Evolutionary conservation across 2,888 invertebrate species (phyloP), one percentile per base, ranked within the genome.

Genomic region (Salpingus planirostris): DNA sequence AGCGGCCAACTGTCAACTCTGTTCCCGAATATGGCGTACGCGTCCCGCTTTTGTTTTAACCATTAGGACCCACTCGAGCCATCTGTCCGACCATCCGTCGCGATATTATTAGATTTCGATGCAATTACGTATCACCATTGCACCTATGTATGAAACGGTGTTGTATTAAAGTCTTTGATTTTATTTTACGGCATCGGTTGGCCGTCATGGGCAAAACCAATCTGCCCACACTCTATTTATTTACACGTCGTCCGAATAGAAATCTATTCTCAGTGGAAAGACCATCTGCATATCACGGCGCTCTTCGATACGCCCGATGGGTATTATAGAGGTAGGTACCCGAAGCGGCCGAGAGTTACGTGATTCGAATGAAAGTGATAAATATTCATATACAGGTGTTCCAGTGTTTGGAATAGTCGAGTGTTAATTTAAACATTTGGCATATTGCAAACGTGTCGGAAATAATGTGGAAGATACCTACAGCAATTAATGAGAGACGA

Each of bases 1-100:
- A 56, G 50, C 52, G 54, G 45, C 57, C 57, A 57, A 55, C 57
- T 57, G 57, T 57, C 56, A 56, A 54, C 50, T 45, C 43, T 32
- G 18, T 39, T 29, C 41, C 33, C 27, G 31, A 32, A 31, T 37
- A 34, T 36, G 36, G 26, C 34, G 29, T 38, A 29, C 45, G 26
- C 34, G 29, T 38, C 31, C 45, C 43, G 44, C 48, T 46, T 54
- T 57, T 57, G 55, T 54, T 56, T 57, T 53, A 53, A 46, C 49
- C 49, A 53, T 55, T 54, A 54, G 50, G 44, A 38, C 5, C 7
- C 36, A 46, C 46, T 48, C 43, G 42, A 44, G 49, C 51, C 52
- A 52, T 51, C 47, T 52, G 51, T 42, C 40, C 46, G 38, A 44
- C 46, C 50, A 49, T 47, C 48, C 42, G 46, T 36, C 36, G 25